These are phyloP conservation scores for Anastatus disparis DNA, from an alignment of 1,140 invertebrate species.

Conservation along the genomic window DNA sequence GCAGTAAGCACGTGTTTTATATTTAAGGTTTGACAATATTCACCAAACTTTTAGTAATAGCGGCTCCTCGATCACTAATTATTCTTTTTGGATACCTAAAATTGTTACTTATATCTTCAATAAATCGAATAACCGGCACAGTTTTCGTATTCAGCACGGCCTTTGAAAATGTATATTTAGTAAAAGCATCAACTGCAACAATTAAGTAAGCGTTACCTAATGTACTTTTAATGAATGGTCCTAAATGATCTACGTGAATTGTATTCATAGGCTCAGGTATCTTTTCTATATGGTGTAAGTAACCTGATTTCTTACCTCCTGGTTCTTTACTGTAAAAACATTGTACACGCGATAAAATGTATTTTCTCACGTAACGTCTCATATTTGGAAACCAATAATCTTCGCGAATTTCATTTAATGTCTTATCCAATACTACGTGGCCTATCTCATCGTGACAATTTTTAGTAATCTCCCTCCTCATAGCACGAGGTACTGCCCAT, in stretches of 20 bases:
- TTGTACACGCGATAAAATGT: slow-evolving; percentile 47
- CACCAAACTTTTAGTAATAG: neutral
- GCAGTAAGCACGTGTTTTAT: neutral
- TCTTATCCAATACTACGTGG: slow-evolving; percentile 52
- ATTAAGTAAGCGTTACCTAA: slow-evolving; percentile 44
- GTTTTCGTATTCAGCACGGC: slow-evolving; percentile 31
- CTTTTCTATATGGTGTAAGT: slow-evolving; percentile 53
- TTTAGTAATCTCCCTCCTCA: slow-evolving; percentile 42
- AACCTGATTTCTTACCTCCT: slow-evolving; percentile 46
- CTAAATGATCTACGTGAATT: slow-evolving; percentile 51
- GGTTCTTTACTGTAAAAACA: slow-evolving; percentile 49
- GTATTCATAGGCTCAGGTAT: slow-evolving; percentile 51
- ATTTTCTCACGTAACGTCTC: slow-evolving; percentile 43
- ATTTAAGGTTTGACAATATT: neutral
- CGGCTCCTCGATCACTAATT: neutral
- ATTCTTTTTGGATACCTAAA: neutral
- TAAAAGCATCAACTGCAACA: slow-evolving; percentile 56
- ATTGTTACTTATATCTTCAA: neutral
- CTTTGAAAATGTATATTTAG: slow-evolving; percentile 52
- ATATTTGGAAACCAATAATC: slow-evolving; percentile 54
- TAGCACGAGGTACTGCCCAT: neutral
- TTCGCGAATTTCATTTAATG: slow-evolving; percentile 45
- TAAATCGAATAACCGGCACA: neutral
- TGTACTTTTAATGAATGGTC: slow-evolving; percentile 48
- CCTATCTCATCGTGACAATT: slow-evolving; percentile 51